phyloP scores from a whole-genome alignment of 2,888 invertebrate genomes.

The Hirudinaria manillensis region DNA sequence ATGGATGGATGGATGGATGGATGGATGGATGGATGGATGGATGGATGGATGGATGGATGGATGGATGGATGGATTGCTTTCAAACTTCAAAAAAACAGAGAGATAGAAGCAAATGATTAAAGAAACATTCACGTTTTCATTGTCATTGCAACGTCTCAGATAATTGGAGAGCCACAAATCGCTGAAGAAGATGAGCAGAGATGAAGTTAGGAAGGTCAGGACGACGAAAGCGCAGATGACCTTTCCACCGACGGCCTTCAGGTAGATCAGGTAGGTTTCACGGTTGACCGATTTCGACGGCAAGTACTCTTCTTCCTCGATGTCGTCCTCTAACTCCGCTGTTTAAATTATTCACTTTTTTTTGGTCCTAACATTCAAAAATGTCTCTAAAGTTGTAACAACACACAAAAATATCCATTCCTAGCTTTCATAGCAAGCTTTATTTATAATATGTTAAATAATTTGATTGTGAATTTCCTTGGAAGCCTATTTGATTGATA shows the following conservation, averaged over 20 bases:
- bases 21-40: too few relatives aligned
- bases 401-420: too few relatives aligned
- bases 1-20: too few relatives aligned
- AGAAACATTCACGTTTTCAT: neutral
- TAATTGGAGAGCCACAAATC: constrained; percentile 62
- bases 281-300: constrained; percentile 47
- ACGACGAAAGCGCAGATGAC: constrained; percentile 40
- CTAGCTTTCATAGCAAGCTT: too few relatives aligned
- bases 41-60: too few relatives aligned
- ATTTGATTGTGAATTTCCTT: too few relatives aligned
- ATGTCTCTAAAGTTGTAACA: too few relatives aligned
- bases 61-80: too few relatives aligned
- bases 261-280: constrained; percentile 57
- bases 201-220: constrained; percentile 57
- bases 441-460: too few relatives aligned
- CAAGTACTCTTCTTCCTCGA: constrained; percentile 48
- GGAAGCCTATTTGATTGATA: too few relatives aligned
- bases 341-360: neutral
- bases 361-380: too few relatives aligned
- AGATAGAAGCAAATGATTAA: neutral
- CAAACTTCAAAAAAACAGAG: too few relatives aligned
- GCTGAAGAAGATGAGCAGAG: constrained; percentile 59
- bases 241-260: constrained; percentile 54
- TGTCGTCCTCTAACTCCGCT: constrained; percentile 28
- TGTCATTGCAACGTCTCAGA: constrained; percentile 54